Percentiles rank a stretch among this genome's conserved stretches.
phyloP scores from a whole-genome alignment of 1,140 invertebrate genomes.

The Stegodyphus dumicola region DNA sequence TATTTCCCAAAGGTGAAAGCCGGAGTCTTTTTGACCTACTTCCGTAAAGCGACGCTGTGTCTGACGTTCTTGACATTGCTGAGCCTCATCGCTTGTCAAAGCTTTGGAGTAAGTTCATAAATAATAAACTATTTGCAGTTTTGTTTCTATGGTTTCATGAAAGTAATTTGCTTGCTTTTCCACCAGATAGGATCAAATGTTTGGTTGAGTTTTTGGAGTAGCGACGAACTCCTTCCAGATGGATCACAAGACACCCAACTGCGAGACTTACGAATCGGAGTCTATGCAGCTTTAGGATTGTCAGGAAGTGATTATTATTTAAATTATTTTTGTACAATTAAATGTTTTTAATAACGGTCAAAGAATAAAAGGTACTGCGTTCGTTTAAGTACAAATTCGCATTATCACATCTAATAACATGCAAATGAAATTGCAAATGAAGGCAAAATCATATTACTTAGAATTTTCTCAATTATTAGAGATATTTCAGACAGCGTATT shows the following conservation, averaged over 20 bases:
- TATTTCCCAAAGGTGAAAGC: slow-evolving; percentile 17
- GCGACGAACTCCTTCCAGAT: slow-evolving; percentile 36
- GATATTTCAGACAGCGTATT: no score
- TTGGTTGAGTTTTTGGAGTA: slow-evolving; percentile 54
- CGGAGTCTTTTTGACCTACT: slow-evolving; percentile 22
- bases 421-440: neutral
- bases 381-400: no score
- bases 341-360: no score
- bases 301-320: slow-evolving; percentile 18
- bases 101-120: slow-evolving; percentile 29
- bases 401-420: neutral
- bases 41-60: slow-evolving; percentile 1
- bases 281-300: slow-evolving; percentile 36
- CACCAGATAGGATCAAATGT: slow-evolving; percentile 47
- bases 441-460: neutral
- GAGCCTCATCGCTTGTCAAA: slow-evolving; percentile 5
- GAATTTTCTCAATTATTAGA: no score
- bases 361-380: no score
- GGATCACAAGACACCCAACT: slow-evolving; percentile 45
- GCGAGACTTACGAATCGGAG: slow-evolving; percentile 27
- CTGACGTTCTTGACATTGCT: slow-evolving; percentile 9
- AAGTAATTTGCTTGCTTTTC: neutral
- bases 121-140: no score
- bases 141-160: no score
- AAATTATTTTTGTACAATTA: no score